Evolutionary conservation across 2,797 vertebrate genomes (phyloP).

Genomic region (Channa striata): DNA sequence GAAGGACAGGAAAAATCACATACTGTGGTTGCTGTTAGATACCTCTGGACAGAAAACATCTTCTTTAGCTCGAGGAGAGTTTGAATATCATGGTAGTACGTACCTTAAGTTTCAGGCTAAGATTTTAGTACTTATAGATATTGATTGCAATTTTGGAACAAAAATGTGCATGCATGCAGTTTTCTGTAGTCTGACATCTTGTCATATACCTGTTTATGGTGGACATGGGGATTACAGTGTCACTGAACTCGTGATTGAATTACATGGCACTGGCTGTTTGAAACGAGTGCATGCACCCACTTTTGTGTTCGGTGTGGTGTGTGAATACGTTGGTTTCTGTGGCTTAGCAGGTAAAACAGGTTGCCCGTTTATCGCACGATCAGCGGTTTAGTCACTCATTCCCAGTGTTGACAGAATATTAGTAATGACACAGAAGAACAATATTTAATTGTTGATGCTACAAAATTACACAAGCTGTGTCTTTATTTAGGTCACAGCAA

Average conservation of each 20-base stretch:
- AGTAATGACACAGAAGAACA: no score
- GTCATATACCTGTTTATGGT: no score
- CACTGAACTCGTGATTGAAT: not conserved
- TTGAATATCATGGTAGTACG: no score
- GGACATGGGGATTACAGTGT: not conserved
- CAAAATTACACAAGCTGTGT: no score
- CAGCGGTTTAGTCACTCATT: no score
- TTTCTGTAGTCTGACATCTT: not conserved
- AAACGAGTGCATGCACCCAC: not conserved
- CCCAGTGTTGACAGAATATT: no score
- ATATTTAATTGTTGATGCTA: no score
- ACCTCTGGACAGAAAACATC: no score
- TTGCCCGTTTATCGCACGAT: not conserved
- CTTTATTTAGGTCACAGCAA: no score
- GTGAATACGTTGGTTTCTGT: not conserved
- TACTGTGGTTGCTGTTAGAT: not conserved
- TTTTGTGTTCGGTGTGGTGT: not conserved
- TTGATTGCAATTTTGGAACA: not conserved
- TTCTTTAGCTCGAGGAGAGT: no score
- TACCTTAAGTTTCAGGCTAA: no score
- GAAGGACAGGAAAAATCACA: no score
- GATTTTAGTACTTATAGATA: not conserved
- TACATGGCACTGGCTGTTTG: not conserved
- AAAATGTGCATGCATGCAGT: not conserved
- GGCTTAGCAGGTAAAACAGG: not conserved